Percentiles rank a stretch among this genome's conserved stretches.
These are phyloP conservation scores for Cynopterus brachyotis DNA, from an alignment of 2,113 vertebrate genomes.

Conservation along the genomic window DNA sequence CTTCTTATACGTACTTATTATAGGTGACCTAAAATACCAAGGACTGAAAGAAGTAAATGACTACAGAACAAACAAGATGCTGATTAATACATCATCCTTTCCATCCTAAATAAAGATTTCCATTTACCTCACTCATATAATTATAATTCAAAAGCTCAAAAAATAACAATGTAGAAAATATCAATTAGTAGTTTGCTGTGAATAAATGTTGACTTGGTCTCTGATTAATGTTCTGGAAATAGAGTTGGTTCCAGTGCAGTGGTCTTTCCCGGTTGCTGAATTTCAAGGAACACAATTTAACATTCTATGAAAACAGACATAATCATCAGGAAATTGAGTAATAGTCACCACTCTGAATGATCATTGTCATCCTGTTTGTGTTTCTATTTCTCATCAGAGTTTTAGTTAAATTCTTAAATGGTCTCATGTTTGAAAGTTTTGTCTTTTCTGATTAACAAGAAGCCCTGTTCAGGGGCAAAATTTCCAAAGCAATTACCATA, in stretches of 20 bases:
- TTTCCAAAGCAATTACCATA: neutral
- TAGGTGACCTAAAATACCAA: neutral
- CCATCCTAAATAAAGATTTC: conserved; percentile 8
- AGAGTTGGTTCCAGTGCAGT: neutral
- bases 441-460: neutral
- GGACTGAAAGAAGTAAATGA: neutral
- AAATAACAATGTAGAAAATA: conserved; percentile 45
- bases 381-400: neutral
- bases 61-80: neutral
- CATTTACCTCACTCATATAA: neutral
- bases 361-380: neutral
- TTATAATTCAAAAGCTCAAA: conserved; percentile 35
- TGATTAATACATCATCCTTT: neutral
- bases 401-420: neutral
- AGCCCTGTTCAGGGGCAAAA: neutral
- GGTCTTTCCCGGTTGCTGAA: neutral
- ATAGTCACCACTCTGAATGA: neutral
- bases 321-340: neutral
- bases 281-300: conserved; percentile 6
- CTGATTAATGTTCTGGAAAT: conserved; percentile 36
- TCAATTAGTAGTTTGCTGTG: neutral
- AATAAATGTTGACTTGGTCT: neutral
- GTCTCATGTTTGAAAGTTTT: neutral
- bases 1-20: neutral
- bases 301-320: neutral